Conservation (phyloP, 2,113 vertebrate genomes). For the Todiramphus saurophagus region DNA sequence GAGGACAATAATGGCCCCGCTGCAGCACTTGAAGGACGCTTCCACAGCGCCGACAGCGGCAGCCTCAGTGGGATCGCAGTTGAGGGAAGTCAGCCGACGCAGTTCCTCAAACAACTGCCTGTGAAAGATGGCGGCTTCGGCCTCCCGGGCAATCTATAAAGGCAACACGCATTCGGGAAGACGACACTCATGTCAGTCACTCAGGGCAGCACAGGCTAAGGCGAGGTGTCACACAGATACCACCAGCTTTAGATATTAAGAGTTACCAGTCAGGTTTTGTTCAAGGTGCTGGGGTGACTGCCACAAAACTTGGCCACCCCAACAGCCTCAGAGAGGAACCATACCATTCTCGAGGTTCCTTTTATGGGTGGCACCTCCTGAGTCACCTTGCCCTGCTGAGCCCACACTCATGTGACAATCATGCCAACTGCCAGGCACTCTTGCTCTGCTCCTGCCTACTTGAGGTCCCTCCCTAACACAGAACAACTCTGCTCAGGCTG, state of each 20-base stretch:
- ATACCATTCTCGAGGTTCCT: background rate
- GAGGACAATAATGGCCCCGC: slow-evolving; percentile 95
- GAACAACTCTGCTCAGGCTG: background rate
- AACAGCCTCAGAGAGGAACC: background rate
- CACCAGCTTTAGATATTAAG: background rate
- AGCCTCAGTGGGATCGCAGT: slow-evolving; percentile 93
- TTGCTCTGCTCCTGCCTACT: slow-evolving; percentile 63
- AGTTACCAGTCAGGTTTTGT: no score
- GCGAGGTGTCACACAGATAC: background rate
- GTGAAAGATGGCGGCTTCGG: slow-evolving; percentile 97
- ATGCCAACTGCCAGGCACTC: slow-evolving; percentile 66
- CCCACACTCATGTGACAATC: slow-evolving; percentile 19
- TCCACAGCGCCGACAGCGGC: slow-evolving; percentile 93
- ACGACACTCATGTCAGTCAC: slow-evolving; percentile 64
- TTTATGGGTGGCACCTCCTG: background rate
- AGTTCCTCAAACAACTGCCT: slow-evolving; percentile 97
- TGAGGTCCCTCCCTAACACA: background rate
- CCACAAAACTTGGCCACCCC: accelerated
- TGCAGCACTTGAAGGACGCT: slow-evolving; percentile 98
- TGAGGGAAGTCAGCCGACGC: slow-evolving; percentile 90
- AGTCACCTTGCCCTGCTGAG: background rate
- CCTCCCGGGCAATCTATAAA: slow-evolving; percentile 95
- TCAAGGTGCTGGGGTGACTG: accelerated
- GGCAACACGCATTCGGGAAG: slow-evolving; percentile 68
- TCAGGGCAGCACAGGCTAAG: background rate